Evolutionary conservation across 1,140 invertebrate genomes (phyloP), one percentile per base, ranked within the genome.

Genomic region (Saxidomus purpurata): DNA sequence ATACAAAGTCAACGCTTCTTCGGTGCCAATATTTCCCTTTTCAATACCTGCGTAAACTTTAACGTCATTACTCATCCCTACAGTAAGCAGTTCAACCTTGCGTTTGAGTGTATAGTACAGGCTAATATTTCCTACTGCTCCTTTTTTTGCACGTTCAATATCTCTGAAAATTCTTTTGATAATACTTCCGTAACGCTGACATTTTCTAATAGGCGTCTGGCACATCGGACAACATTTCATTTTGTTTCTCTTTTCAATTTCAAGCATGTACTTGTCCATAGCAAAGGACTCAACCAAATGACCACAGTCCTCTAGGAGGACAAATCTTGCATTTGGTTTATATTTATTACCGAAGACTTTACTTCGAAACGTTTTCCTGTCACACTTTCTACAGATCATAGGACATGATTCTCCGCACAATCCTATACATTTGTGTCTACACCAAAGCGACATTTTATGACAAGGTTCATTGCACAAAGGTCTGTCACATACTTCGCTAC

Each of bases 401-500:
- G 95, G 97, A 95, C 97, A 98, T 95, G 96, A 93, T 96, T 98
- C 97, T 47, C 96, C 95, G 94, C 97, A 97, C 31, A 95, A 34
- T 9, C 90, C 96, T 43, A 96, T 94, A 93, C 97, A 98, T 43
- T 43, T 93, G 93, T 98, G 97, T 61, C 96, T 97, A 95, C 97
- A 98, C 80, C 82, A 25, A 15, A 52, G 28, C n/a, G n/a, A n/a
- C 38, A 91, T 91, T 40, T 77, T 61, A 9, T 43, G 93, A 61
- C 95, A 95, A 28, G 90, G 92, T 19, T 87, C n/a, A 52, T 94
- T 88, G 90, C 98, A 97, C 55, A 97, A 95, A 15, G 91, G 90
- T 74, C 96, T 94, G 49, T 96, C 95, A 94, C 97, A 98, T 34
- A 95, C 92, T 90, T 97, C 95, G 31, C 92, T 89, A 95, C 97